Base-by-base conservation (phyloP, 2,888 invertebrate species). In the Therioaphis trifolii region DNA sequence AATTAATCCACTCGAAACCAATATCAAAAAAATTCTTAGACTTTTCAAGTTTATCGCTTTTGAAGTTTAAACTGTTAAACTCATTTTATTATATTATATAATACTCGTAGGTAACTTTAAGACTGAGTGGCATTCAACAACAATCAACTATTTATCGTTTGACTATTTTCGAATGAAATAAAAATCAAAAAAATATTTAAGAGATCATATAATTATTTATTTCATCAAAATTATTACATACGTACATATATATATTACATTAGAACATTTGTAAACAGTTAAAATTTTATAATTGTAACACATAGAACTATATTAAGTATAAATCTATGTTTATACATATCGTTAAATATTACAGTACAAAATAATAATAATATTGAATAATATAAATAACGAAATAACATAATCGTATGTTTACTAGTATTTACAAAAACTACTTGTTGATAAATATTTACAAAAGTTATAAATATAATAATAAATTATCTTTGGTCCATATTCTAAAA, bases 171-270 rank as follows among this genome's bases (percentile, higher is more conserved):
- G 35, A 35, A 35, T 35, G 35, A 35, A 5, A 35, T 35, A 35
- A 35, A 35, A 35, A 35, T 35, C 4, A 5, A 35, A 5, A 35
- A 35, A 5, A 7, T 7, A 27, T 52, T 63, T 40, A 49, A 66
- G 82, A 82, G 82, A 82, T 82, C 82, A 63, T 74, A 74, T 21
- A 46, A 52, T 63, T 35, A 74, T 74, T 66, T 74, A 82, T 82
- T 82, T 49, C 72, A 63, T 49, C 43, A 29, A 77, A 52, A 72
- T 49, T 29, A 1, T 2, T 35, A 35, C 35, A 78, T 24, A 46
- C 49, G 12, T 21, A 35, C 15, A 18, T 35, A 12, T 49, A n/a
- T 9, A 11, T 77, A 24, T 55, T 27, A 68, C 55, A 78, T 24
- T 52, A 18, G 24, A 24, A 68, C 66, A 77, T 78, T 77, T 49